Conservation (phyloP, 2,888 invertebrate genomes). For the Steinernema hermaphroditum region DNA sequence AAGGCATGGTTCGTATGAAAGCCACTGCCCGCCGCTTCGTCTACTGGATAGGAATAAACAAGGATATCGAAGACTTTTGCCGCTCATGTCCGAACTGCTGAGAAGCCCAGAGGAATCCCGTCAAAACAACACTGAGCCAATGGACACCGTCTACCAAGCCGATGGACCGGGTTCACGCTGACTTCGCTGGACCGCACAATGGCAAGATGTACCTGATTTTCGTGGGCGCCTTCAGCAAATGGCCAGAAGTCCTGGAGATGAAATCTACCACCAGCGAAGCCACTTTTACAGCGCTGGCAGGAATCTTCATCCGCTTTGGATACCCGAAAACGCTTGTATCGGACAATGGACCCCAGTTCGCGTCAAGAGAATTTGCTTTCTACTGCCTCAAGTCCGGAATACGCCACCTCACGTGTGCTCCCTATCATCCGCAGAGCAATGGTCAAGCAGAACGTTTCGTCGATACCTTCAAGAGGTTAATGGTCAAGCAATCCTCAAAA, state of each 20-base stretch:
- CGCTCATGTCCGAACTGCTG: slow-evolving; percentile 49
- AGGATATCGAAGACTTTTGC: slow-evolving; percentile 38
- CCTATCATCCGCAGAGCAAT: no score
- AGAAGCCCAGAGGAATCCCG: slow-evolving; percentile 12
- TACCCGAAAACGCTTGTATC: slow-evolving; percentile 42
- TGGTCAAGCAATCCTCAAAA: background rate
- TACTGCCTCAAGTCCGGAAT: slow-evolving; percentile 38
- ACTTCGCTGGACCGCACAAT: slow-evolving; percentile 67
- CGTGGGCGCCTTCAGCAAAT: slow-evolving; percentile 68
- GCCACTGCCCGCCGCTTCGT: slow-evolving; percentile 48
- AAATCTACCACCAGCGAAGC: slow-evolving; percentile 29
- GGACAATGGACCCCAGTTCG: slow-evolving; percentile 49
- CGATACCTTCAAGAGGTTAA: slow-evolving; percentile 36
- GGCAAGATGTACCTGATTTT: slow-evolving; percentile 64
- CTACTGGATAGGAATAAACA: slow-evolving; percentile 56
- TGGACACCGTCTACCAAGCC: slow-evolving; percentile 45
- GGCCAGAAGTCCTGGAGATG: slow-evolving; percentile 65
- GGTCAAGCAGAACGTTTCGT: slow-evolving; percentile 51
- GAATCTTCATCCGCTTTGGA: slow-evolving; percentile 40
- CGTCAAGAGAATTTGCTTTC: slow-evolving; percentile 35
- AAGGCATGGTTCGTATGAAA: slow-evolving; percentile 57
- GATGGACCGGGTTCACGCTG: slow-evolving; percentile 67
- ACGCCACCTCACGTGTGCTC: no score
- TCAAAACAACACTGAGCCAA: slow-evolving; percentile 35
- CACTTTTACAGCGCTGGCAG: slow-evolving; percentile 34